These are phyloP conservation scores for Sweltsa coloradensis DNA, from an alignment of 1,140 invertebrate species.

Conservation along the genomic window DNA sequence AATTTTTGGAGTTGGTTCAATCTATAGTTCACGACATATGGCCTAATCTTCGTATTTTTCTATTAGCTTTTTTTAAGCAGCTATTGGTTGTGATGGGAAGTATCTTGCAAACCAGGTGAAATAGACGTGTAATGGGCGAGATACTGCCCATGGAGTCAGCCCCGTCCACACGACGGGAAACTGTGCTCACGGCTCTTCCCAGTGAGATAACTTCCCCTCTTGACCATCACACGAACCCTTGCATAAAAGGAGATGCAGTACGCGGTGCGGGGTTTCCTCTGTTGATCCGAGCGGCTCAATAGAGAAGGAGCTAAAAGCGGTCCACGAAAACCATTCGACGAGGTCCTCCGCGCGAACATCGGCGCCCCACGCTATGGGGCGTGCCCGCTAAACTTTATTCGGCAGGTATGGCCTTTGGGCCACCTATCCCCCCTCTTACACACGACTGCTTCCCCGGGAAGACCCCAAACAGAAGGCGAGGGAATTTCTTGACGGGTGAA, in stretches of 20 bases:
- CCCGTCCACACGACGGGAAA: no score
- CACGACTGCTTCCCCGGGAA: slow-evolving; percentile 59
- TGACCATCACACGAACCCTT: slow-evolving; percentile 72
- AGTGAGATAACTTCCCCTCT: no score
- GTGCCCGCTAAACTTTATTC: slow-evolving; percentile 49
- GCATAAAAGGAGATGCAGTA: slow-evolving; percentile 92
- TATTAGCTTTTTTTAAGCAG: no score
- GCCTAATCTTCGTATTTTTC: no score
- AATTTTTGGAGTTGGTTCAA: no score
- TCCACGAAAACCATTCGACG: slow-evolving; percentile 41
- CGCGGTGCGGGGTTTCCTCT: slow-evolving; percentile 84
- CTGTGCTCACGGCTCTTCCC: no score
- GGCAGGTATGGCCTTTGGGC: slow-evolving; percentile 53
- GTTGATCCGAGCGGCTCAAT: slow-evolving; percentile 76
- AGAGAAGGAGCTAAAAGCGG: slow-evolving; percentile 68
- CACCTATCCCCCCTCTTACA: slow-evolving; percentile 58
- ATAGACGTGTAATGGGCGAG: no score
- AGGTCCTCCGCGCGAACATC: slow-evolving; percentile 56
- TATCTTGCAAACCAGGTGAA: no score
- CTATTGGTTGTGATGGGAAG: no score
- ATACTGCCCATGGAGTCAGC: no score
- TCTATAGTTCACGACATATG: no score
- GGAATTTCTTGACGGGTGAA: slow-evolving; percentile 63
- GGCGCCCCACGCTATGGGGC: slow-evolving; percentile 64
- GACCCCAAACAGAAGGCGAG: slow-evolving; percentile 75